Evolutionary conservation across 2,797 vertebrate genomes (phyloP), one percentile per base, ranked within the genome.

Genomic region (Discoglossus pictus): DNA sequence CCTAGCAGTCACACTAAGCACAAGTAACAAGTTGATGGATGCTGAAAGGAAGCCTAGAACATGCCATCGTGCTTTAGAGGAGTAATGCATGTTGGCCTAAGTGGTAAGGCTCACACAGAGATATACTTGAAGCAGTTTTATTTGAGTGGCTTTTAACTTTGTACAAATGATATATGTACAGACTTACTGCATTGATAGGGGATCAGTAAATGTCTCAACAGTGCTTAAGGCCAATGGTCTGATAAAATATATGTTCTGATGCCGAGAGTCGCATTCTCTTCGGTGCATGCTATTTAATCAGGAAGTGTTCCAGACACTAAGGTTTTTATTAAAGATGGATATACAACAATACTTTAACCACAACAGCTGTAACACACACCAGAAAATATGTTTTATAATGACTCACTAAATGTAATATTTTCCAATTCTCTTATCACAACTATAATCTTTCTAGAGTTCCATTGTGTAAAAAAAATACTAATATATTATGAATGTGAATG

Each of bases 31-130:
- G 52, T 64, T 68, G 73, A 58, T 23, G 21, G 73, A 38, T 47
- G 1, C 52, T 70, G 72, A 36, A 11, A 61, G 61, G 18, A 15
- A 70, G 60, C 61, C 67, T 79, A 61, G 34, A 75, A 52, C 0
- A 0, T 56, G 51, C 56, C 34, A 42, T 44, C n/a, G 73, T 0
- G 0, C 34, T 53, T 53, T 25, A 60, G 43, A 68, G 23, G 59
- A 43, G 35, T 42, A 68, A 53, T 56, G 68, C 44, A 31, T 73
- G 10, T 59, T 31, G 54, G 61, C 2, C 9, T 35, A 3, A 16
- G 12, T 47, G 13, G 11, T 1, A 6, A 38, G 2, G 61, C 50
- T 54, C 16, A 11, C 71, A 1, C 61, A 16, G 18, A 38, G 71
- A 74, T 40, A 36, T 0, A 2, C 60, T 69, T 43, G 13, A 50